Base-by-base conservation (phyloP, 2,113 vertebrate genomes). In the Synchiropus splendidus region DNA sequence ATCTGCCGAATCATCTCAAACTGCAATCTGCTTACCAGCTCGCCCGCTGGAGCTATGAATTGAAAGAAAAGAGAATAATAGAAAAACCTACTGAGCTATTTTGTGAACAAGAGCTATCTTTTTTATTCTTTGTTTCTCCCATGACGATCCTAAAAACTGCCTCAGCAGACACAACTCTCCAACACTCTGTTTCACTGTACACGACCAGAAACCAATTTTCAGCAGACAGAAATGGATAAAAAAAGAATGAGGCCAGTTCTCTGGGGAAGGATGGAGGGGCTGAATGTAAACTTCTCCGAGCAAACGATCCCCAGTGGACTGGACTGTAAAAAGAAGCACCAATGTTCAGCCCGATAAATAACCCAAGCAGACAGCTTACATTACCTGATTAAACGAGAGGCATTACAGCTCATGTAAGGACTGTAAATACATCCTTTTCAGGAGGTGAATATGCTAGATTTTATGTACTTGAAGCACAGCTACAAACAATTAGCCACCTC, bases 261-360 rank as follows among this genome's bases (percentile, higher is more conserved):
- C 78, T 37, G 52, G 76, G 70, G 78, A 70, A 52, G 69, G 58
- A 79, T 74, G 58, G 62, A 72, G 64, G 65, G 68, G 69, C 70
- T 71, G 64, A 80, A 80, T 78, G 75, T 83, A 78, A 83, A 83
- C 78, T 76, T 82, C 68, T 27, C 46, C 54, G 61, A 56, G 73
- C 62, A 70, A 79, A 64, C 51, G 44, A 67, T 70, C 71, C 73
- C 64, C 16, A 39, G 72, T 64, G 68, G 72, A 64, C 70, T 70
- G 48, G 59, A 71, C 66, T 70, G 69, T 71, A 70, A 72, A 76
- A 78, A 78, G 63, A 74, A 59, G 45, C 58, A 51, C 51, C 68
- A 64, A 74, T 59, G 60, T 54, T 62, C 58, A 51, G 48, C 60
- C 41, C 42, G 64, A 55, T 57, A 58, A 39, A 54, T 66, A 68